A percentile compares a stretch with the other conserved stretches of the same genome.
Evolutionary conservation across 1,140 invertebrate genomes (phyloP).

Genomic region (Drosophila funebris): DNA sequence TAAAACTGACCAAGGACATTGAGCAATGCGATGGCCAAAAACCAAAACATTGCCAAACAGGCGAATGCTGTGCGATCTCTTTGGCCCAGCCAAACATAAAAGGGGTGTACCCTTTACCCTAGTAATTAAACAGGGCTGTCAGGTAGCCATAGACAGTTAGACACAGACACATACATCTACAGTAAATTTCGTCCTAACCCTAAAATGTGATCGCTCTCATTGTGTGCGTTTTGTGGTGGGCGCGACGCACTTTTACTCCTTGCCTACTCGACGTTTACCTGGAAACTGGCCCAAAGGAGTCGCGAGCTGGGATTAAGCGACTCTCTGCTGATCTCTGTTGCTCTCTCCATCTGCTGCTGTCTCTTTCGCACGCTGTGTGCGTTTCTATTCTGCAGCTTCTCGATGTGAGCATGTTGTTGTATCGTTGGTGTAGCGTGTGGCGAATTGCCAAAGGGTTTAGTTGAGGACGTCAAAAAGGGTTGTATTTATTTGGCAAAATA

Average conservation of each 20-base stretch:
- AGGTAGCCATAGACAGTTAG: too few species aligned
- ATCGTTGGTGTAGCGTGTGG: slow-evolving; percentile 24
- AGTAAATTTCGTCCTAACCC: slow-evolving; percentile 49
- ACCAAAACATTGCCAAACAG: slow-evolving; percentile 59
- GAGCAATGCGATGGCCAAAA: slow-evolving; percentile 41
- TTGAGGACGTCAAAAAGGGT: slow-evolving; percentile 46
- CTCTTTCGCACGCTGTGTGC: neutral
- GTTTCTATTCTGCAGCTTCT: neutral
- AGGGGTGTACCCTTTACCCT: slow-evolving; percentile 82
- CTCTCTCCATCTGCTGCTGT: neutral
- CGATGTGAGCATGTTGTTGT: too few species aligned
- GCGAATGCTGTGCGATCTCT: too few species aligned
- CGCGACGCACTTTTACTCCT: slow-evolving; percentile 79
- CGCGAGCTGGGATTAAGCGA: slow-evolving; percentile 8
- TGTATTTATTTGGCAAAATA: slow-evolving; percentile 77
- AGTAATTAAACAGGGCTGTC: slow-evolving; percentile 73
- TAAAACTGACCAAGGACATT: slow-evolving; percentile 62
- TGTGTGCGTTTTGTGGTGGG: slow-evolving; percentile 69
- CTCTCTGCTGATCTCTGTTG: neutral
- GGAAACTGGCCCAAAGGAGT: slow-evolving; percentile 21
- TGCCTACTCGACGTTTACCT: slow-evolving; percentile 33
- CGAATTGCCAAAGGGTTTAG: slow-evolving; percentile 56
- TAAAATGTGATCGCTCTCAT: slow-evolving; percentile 52
- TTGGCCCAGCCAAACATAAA: slow-evolving; percentile 53
- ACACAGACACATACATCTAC: too few species aligned